phyloP scores from a whole-genome alignment of 37 sponge, comb jelly and placozoan genomes.

The Chondrilla cf. caribensis region DNA sequence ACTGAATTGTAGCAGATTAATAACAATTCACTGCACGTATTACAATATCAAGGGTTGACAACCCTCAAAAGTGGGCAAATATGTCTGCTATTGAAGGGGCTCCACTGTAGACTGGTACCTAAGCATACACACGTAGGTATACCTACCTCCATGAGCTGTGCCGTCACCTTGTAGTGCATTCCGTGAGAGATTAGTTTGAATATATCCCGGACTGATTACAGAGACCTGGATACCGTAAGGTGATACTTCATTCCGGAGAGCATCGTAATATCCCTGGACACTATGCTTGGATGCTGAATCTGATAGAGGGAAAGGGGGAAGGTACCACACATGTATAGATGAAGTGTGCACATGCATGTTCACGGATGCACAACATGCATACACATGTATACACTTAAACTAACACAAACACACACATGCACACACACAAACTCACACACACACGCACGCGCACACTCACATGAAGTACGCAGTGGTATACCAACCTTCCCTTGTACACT shows the following conservation, averaged over 20 bases:
- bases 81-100: too few relatives aligned
- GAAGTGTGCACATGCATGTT: background rate
- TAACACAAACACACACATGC: background rate
- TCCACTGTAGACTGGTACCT: too few relatives aligned
- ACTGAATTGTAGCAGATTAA: too few relatives aligned
- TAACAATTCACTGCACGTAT: too few relatives aligned
- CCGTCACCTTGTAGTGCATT: constrained; percentile 79
- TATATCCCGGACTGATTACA: constrained; percentile 72
- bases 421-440: background rate
- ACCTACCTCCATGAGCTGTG: constrained; percentile 47
- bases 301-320: background rate
- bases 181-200: constrained; percentile 61
- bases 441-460: constrained; percentile 38
- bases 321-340: background rate
- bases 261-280: constrained; percentile 75
- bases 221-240: constrained; percentile 40
- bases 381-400: background rate
- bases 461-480: constrained; percentile 70
- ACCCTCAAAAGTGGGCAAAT: too few relatives aligned
- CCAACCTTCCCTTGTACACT: constrained; percentile 83
- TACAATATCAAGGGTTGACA: too few relatives aligned
- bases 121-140: background rate
- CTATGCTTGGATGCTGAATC: constrained; percentile 89
- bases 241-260: constrained; percentile 58
- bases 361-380: background rate